phyloP scores from a whole-genome alignment of 2,113 vertebrate species.

The Protobothrops mucrosquamatus region DNA sequence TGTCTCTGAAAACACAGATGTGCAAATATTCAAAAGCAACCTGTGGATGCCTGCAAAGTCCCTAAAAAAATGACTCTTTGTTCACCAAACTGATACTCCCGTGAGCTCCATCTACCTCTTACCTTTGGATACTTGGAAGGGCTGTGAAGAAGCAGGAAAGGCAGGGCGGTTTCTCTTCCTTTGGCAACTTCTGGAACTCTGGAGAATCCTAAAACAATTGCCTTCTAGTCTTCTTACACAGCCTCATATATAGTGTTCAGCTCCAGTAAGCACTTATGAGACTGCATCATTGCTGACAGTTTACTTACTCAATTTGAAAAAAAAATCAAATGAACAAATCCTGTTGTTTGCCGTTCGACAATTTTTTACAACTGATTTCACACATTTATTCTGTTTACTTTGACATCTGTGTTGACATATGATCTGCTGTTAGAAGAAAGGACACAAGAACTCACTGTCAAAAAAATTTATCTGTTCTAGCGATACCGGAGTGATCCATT shows the following conservation, averaged over 20 bases:
- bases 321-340: constrained; percentile 34
- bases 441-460: constrained; percentile 59
- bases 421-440: constrained; percentile 35
- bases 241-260: constrained; percentile 73
- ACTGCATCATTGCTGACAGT: constrained; percentile 69
- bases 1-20: neutral
- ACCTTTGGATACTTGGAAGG: constrained; percentile 60
- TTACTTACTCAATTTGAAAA: constrained; percentile 58
- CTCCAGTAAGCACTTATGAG: constrained; percentile 66
- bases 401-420: constrained; percentile 65
- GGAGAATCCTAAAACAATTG: constrained; percentile 64
- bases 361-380: constrained; percentile 71
- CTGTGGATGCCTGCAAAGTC: constrained; percentile 23
- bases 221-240: constrained; percentile 46
- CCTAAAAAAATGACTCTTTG: constrained; percentile 4
- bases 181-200: constrained; percentile 55
- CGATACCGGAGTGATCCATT: constrained; percentile 40
- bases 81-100: constrained; percentile 10
- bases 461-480: constrained; percentile 60
- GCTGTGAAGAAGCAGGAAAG: constrained; percentile 38
- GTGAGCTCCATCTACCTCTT: constrained; percentile 51
- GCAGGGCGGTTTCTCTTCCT: constrained; percentile 27
- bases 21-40: neutral
- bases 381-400: constrained; percentile 65
- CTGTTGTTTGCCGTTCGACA: constrained; percentile 62